Conservation (phyloP, 2,888 invertebrate species). For the Spicauda simplicius region DNA sequence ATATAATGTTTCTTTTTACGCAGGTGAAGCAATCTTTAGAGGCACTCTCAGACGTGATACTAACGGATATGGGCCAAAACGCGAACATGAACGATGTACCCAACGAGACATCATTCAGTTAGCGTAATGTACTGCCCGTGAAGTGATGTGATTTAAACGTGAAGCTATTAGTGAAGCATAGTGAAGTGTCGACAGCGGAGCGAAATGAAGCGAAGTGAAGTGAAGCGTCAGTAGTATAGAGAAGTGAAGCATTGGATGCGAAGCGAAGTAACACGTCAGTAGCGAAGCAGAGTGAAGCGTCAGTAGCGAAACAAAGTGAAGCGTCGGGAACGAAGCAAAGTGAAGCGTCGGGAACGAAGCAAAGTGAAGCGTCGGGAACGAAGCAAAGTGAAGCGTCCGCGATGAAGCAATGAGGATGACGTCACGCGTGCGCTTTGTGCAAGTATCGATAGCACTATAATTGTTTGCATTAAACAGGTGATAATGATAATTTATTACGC, state of each 20-base stretch:
- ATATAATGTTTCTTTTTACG: conserved; percentile 37
- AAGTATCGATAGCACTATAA: conserved; percentile 23
- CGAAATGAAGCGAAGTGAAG: conserved; percentile 16
- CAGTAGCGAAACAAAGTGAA: neutral
- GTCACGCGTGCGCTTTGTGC: conserved; percentile 7
- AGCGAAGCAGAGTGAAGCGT: conserved; percentile 18
- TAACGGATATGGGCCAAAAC: conserved; percentile 71
- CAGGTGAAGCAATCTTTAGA: conserved; percentile 93
- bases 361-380: neutral
- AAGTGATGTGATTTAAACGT: conserved; percentile 4
- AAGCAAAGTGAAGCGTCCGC: conserved; percentile 15
- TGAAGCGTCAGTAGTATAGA: conserved; percentile 5
- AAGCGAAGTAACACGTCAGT: conserved; percentile 5
- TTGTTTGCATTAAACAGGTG: conserved; percentile 20
- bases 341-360: conserved; percentile 5
- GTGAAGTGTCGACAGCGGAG: conserved; percentile 5
- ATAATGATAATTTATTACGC: conserved; percentile 30
- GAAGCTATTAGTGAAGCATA: conserved; percentile 24
- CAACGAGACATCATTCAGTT: conserved; percentile 74
- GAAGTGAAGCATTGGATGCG: conserved; percentile 7
- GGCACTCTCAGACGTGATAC: conserved; percentile 89
- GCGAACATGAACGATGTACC: conserved; percentile 59
- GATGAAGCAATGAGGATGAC: neutral
- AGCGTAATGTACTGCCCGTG: conserved; percentile 50
- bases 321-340: conserved; percentile 9